Conservation (phyloP, 1,140 invertebrate genomes). For the Pseudomyrmex dendroicus region DNA sequence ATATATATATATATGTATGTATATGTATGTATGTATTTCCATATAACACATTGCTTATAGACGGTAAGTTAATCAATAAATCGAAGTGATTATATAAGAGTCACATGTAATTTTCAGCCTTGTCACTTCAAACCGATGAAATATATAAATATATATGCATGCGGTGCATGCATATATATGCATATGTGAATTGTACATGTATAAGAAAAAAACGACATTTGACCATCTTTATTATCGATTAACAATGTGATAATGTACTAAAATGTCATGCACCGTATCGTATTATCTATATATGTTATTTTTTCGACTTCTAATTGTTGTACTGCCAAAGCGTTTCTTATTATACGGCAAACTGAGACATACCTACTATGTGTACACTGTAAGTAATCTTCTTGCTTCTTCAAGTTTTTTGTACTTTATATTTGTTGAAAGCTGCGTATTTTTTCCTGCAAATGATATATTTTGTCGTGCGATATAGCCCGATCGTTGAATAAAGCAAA, state of each 20-base stretch:
- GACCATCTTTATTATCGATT: slow-evolving; percentile 61
- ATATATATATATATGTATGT: too few relatives aligned
- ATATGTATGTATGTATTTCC: too few relatives aligned
- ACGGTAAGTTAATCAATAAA: slow-evolving; percentile 38
- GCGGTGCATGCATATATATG: slow-evolving; percentile 15
- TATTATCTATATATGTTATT: slow-evolving; percentile 63
- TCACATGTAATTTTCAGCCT: slow-evolving; percentile 42
- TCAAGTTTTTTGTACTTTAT: slow-evolving; percentile 67
- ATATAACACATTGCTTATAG: not conserved
- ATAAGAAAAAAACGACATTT: slow-evolving; percentile 16
- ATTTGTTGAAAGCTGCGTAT: slow-evolving; percentile 59
- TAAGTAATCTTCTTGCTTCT: slow-evolving; percentile 65
- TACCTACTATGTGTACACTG: slow-evolving; percentile 52
- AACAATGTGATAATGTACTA: slow-evolving; percentile 68
- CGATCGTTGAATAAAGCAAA: slow-evolving; percentile 67
- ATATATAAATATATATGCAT: slow-evolving; percentile 7
- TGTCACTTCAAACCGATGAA: slow-evolving; percentile 41
- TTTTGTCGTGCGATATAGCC: slow-evolving; percentile 50
- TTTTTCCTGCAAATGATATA: slow-evolving; percentile 51
- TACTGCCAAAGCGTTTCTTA: slow-evolving; percentile 73
- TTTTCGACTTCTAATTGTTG: slow-evolving; percentile 69
- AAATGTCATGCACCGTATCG: slow-evolving; percentile 53
- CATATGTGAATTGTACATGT: slow-evolving; percentile 51
- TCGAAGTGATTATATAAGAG: slow-evolving; percentile 35
- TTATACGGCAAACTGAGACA: slow-evolving; percentile 64